Evolutionary conservation across 2,113 vertebrate genomes (phyloP).

Genomic region (Neolamprologus variostigma): DNA sequence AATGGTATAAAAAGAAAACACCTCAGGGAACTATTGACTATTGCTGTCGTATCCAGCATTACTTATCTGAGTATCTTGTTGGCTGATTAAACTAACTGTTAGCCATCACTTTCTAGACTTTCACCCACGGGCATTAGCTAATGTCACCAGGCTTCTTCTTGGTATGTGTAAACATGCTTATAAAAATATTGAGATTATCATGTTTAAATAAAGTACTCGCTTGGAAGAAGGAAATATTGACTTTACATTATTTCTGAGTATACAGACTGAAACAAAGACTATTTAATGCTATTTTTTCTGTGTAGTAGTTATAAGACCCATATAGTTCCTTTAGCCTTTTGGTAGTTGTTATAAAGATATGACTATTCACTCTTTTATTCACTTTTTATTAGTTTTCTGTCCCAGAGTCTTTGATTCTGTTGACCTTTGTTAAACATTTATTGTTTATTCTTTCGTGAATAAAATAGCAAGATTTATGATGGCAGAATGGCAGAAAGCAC

Average conservation of each 20-base stretch:
- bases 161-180: background rate
- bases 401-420: background rate
- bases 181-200: background rate
- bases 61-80: background rate
- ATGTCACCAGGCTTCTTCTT: background rate
- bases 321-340: background rate
- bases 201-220: background rate
- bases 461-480: background rate
- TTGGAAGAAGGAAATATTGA: background rate
- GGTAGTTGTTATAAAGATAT: background rate
- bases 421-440: background rate
- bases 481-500: background rate
- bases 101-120: background rate
- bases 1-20: background rate
- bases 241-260: background rate
- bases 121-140: background rate
- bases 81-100: background rate
- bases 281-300: background rate
- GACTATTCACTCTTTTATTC: background rate
- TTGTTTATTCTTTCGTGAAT: background rate
- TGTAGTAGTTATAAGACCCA: background rate
- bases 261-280: background rate
- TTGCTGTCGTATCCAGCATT: background rate
- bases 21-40: background rate
- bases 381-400: background rate